These are phyloP conservation scores for Ricordea florida DNA, from an alignment of 92 coral and sea anemone species.

Conservation along the genomic window DNA sequence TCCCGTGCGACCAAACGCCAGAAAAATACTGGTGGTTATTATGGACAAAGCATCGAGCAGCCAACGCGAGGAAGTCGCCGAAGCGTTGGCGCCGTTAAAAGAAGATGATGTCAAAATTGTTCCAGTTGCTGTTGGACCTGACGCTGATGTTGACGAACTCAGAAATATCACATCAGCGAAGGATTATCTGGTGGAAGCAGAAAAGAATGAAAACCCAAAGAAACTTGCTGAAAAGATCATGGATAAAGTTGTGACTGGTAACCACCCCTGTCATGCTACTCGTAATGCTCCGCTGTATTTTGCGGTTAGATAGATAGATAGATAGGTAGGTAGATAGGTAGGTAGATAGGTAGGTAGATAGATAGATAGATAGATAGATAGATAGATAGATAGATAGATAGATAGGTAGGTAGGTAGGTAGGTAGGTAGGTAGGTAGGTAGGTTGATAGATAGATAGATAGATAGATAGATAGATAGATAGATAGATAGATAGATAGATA, in stretches of 20 bases:
- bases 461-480: no score
- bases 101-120: slow-evolving; percentile 56
- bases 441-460: no score
- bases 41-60: slow-evolving; percentile 56
- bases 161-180: slow-evolving; percentile 40
- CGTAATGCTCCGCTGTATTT: no score
- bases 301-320: no score
- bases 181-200: slow-evolving; percentile 55
- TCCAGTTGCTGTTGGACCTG: slow-evolving; percentile 74
- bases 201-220: slow-evolving; percentile 59
- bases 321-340: no score
- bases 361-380: no score
- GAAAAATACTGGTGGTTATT: slow-evolving; percentile 74
- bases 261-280: no score
- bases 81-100: slow-evolving; percentile 58
- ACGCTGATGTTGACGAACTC: slow-evolving; percentile 46
- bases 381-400: no score
- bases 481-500: no score
- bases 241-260: slow-evolving; percentile 49
- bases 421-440: no score
- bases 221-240: slow-evolving; percentile 68
- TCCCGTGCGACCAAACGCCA: slow-evolving; percentile 68
- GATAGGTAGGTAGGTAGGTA: no score
- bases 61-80: slow-evolving; percentile 31
- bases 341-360: no score